Evolutionary conservation across 2,888 invertebrate genomes (phyloP).

Genomic region (Xestia c-nigrum): DNA sequence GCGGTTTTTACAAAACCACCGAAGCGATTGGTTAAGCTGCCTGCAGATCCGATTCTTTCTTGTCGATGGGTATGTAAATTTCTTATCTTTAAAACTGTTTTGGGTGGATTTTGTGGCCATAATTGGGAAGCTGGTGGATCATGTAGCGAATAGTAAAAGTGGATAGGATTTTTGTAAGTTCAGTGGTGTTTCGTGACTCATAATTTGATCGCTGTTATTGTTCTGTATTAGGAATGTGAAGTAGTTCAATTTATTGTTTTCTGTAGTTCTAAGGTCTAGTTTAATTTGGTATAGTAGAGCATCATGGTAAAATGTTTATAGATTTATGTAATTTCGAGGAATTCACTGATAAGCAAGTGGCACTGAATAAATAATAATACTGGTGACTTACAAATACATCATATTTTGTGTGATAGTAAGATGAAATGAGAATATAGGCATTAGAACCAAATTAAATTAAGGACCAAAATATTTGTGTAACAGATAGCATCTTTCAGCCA

Average conservation of each 20-base stretch:
- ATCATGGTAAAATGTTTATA: too few relatives aligned
- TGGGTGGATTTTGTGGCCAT: slow-evolving; percentile 20
- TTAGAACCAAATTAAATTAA: background rate
- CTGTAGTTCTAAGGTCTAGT: background rate
- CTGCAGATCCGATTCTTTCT: slow-evolving; percentile 56
- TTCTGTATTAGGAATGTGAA: background rate
- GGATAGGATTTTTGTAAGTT: background rate
- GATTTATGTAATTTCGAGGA: background rate
- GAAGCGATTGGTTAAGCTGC: slow-evolving; percentile 67
- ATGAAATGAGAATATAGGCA: background rate
- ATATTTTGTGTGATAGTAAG: background rate
- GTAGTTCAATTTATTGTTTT: background rate
- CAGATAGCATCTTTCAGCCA: background rate
- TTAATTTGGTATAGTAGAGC: too few relatives aligned
- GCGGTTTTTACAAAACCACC: slow-evolving; percentile 81
- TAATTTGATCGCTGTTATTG: background rate
- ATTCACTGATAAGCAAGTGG: background rate
- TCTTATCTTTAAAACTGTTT: slow-evolving; percentile 54
- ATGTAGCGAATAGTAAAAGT: slow-evolving; percentile 16
- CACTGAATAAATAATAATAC: too few relatives aligned
- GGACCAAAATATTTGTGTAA: background rate
- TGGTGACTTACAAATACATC: background rate
- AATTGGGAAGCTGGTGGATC: slow-evolving; percentile 8
- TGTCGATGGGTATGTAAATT: slow-evolving; percentile 61
- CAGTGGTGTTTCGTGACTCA: background rate